Percentiles rank a stretch among this genome's conserved stretches.
Conservation (phyloP, 2,113 vertebrate genomes). For the Halichoeres trimaculatus region DNA sequence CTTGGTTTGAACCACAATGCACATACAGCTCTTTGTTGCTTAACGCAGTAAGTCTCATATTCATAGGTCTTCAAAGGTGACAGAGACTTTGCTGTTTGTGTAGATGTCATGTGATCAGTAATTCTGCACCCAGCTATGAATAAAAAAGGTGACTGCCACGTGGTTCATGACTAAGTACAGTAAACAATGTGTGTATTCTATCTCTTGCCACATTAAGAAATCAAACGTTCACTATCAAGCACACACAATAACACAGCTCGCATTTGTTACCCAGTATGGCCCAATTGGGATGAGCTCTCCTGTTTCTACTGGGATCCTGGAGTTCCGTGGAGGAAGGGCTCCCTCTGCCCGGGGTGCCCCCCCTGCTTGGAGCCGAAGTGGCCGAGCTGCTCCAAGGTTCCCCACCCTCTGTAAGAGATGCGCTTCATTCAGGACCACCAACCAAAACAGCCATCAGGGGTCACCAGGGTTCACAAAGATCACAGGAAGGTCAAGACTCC, state of each 20-base stretch:
- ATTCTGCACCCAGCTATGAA: too few relatives aligned
- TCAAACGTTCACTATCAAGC: slow-evolving; percentile 29
- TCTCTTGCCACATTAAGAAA: neutral
- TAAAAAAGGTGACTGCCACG: too few relatives aligned
- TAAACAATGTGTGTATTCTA: too few relatives aligned
- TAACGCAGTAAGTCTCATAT: too few relatives aligned
- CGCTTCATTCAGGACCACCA: slow-evolving; percentile 72
- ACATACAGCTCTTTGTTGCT: too few relatives aligned
- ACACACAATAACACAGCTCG: slow-evolving; percentile 26
- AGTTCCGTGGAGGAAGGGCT: slow-evolving; percentile 67
- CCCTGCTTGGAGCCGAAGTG: slow-evolving; percentile 64
- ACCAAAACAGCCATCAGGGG: slow-evolving; percentile 47
- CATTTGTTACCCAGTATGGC: slow-evolving; percentile 80
- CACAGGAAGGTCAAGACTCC: slow-evolving; percentile 45
- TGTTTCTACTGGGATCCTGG: slow-evolving; percentile 83
- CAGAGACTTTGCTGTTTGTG: too few relatives aligned
- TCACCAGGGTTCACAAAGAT: slow-evolving; percentile 51
- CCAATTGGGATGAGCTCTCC: slow-evolving; percentile 83
- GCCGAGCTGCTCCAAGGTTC: slow-evolving; percentile 70
- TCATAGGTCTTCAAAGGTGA: too few relatives aligned
- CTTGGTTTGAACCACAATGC: too few relatives aligned
- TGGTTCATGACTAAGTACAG: too few relatives aligned
- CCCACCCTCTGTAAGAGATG: slow-evolving; percentile 83
- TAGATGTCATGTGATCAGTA: too few relatives aligned
- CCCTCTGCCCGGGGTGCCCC: slow-evolving; percentile 56